These are phyloP conservation scores for Lordiphosa mommai DNA, from an alignment of 1,140 invertebrate species.

Conservation along the genomic window DNA sequence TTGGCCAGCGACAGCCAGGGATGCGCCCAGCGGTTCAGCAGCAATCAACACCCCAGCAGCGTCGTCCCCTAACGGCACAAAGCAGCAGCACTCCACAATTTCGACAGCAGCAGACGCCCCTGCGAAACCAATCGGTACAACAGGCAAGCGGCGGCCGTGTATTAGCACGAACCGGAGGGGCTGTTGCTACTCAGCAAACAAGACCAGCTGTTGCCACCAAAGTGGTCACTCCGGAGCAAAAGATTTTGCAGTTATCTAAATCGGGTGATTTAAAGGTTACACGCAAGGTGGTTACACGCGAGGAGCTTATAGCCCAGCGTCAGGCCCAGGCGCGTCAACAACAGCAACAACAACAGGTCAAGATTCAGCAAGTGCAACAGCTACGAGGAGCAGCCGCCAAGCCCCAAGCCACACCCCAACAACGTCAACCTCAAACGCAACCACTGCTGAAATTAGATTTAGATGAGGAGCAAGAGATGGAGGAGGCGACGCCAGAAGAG, in stretches of 20 bases:
- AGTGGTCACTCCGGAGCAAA: slow-evolving; percentile 71
- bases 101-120: slow-evolving; percentile 18
- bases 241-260: slow-evolving; percentile 74
- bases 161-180: slow-evolving; percentile 28
- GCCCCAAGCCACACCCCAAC: slow-evolving; percentile 6
- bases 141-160: slow-evolving; percentile 6
- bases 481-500: slow-evolving; percentile 55
- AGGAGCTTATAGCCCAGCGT: slow-evolving; percentile 55
- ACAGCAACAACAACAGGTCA: slow-evolving; percentile 41
- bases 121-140: slow-evolving; percentile 4
- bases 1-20: slow-evolving; percentile 50
- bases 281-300: slow-evolving; percentile 73
- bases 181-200: slow-evolving; percentile 8
- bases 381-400: no score
- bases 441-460: slow-evolving; percentile 44
- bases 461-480: slow-evolving; percentile 50
- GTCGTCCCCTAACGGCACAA: slow-evolving; percentile 21
- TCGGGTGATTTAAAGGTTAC: slow-evolving; percentile 77
- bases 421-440: slow-evolving; percentile 40
- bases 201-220: slow-evolving; percentile 32
- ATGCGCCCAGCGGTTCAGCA: slow-evolving; percentile 43
- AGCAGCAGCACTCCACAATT: slow-evolving; percentile 16
- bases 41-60: slow-evolving; percentile 15
- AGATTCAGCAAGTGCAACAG: slow-evolving; percentile 24
- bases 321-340: slow-evolving; percentile 46